These are phyloP conservation scores for Hyaena hyaena DNA, from an alignment of 2,113 vertebrate genomes.

Conservation along the genomic window DNA sequence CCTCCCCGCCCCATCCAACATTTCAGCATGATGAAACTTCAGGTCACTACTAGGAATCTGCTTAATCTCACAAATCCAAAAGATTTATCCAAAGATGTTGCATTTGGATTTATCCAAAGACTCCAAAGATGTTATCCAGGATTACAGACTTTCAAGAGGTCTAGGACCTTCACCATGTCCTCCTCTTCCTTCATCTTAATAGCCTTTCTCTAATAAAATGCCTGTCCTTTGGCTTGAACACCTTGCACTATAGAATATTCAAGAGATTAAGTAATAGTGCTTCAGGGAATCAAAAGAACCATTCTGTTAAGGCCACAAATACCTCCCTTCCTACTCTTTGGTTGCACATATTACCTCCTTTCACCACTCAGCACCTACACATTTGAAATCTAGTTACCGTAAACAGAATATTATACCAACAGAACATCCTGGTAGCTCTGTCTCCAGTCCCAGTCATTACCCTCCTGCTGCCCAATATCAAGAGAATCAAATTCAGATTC, in stretches of 20 bases:
- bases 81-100: too few relatives aligned
- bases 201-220: conserved; percentile 44
- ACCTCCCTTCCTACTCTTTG: neutral
- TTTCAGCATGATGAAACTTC: too few relatives aligned
- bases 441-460: neutral
- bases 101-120: too few relatives aligned
- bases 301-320: neutral
- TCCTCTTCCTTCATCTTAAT: neutral
- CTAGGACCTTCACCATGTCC: neutral
- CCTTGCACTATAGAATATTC: neutral
- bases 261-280: neutral
- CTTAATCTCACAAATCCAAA: too few relatives aligned
- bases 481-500: neutral
- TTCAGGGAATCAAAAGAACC: neutral
- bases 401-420: neutral
- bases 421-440: neutral
- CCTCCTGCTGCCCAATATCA: neutral
- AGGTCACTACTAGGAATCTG: too few relatives aligned
- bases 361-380: neutral
- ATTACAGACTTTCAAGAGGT: neutral
- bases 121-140: neutral
- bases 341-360: neutral
- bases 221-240: neutral
- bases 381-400: neutral
- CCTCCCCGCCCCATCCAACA: too few relatives aligned